Conservation (phyloP, 30 jellyfish, hydroid and myxozoan genomes). For the Aurelia sp. region DNA sequence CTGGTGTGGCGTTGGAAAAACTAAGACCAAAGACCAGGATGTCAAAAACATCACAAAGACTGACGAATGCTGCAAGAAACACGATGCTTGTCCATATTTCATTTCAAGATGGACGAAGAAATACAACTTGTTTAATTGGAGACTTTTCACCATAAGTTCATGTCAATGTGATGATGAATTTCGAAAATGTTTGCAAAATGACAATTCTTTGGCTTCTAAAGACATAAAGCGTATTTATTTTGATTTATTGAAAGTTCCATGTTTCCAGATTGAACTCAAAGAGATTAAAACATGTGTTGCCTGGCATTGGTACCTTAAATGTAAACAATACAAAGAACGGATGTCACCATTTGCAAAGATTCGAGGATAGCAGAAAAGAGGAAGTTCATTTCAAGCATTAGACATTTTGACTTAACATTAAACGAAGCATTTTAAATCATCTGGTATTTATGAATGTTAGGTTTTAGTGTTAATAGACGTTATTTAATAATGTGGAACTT, state of each 20-base stretch:
- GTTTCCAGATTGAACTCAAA: constrained; percentile 71
- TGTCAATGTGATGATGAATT: constrained; percentile 85
- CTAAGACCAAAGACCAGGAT: neutral
- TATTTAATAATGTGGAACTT: no score
- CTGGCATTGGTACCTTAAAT: constrained; percentile 84
- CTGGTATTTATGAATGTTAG: no score
- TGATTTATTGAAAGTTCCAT: constrained; percentile 84
- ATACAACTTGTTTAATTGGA: constrained; percentile 87
- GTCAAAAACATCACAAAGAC: constrained; percentile 16
- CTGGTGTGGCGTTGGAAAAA: constrained; percentile 81
- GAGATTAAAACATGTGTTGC: constrained; percentile 66
- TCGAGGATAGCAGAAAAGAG: neutral
- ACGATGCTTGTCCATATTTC: constrained; percentile 82
- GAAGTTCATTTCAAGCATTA: no score
- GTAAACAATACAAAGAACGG: constrained; percentile 58
- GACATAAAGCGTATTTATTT: constrained; percentile 77
- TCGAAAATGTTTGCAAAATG: constrained; percentile 69
- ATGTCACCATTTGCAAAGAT: constrained; percentile 68
- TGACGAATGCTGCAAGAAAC: constrained; percentile 87
- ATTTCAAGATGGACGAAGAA: constrained; percentile 77
- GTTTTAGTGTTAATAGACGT: no score
- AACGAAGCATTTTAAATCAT: no score
- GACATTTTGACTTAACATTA: no score
- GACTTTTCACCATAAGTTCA: constrained; percentile 84
- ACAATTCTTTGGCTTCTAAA: constrained; percentile 47